Conservation (phyloP, 2,888 invertebrate genomes). For the Drepanosiphum platanoidis region DNA sequence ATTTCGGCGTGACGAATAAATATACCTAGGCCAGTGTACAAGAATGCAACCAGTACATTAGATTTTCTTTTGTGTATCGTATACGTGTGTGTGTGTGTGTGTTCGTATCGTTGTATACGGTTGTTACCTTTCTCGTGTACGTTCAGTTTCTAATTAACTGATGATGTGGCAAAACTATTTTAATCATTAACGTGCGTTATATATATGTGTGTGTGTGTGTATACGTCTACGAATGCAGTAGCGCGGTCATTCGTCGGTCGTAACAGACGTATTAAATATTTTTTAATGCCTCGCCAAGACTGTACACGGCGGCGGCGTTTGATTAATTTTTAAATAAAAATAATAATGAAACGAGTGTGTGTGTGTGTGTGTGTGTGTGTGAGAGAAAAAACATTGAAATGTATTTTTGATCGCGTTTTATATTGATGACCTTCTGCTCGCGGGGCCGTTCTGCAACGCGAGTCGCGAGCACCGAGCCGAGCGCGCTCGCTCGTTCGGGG, state of each 20-base stretch:
- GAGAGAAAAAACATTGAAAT: neutral
- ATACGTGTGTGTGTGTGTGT: neutral
- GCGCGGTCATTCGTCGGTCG: too few species aligned
- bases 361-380: too few species aligned
- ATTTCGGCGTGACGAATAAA: conserved; percentile 60
- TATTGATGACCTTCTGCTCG: conserved; percentile 51
- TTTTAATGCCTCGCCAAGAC: neutral
- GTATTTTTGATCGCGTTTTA: conserved; percentile 55
- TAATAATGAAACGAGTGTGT: neutral
- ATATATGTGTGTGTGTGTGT: neutral
- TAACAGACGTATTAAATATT: neutral
- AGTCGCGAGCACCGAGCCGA: too few species aligned
- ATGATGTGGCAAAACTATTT: conserved; percentile 60
- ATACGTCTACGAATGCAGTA: too few species aligned
- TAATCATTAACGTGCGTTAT: conserved; percentile 10
- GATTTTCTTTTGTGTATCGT: conserved; percentile 54
- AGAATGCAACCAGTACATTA: conserved; percentile 48
- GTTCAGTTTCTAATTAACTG: conserved; percentile 59
- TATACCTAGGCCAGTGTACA: conserved; percentile 41
- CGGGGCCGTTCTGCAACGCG: neutral
- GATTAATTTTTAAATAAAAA: conserved; percentile 40
- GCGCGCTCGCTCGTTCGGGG: too few species aligned
- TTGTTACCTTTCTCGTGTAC: conserved; percentile 25
- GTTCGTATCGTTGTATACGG: neutral
- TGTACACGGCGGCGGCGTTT: neutral